phyloP scores from a whole-genome alignment of 2,888 invertebrate species.

The Acleris laterana region DNA sequence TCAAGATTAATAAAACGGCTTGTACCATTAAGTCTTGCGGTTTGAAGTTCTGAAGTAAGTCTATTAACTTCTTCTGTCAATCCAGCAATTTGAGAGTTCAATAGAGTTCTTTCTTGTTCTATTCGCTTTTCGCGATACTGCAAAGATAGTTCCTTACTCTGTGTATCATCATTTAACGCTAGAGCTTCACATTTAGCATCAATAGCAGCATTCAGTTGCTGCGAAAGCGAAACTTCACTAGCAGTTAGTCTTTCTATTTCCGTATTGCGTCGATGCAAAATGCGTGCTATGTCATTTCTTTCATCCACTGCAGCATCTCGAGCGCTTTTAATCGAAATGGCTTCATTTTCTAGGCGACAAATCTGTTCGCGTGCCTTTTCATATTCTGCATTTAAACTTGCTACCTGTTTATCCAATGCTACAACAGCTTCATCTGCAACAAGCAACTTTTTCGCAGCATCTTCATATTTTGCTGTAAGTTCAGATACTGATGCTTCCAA shows the following conservation, averaged over 20 bases:
- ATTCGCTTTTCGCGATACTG: constrained; percentile 93
- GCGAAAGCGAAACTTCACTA: constrained; percentile 88
- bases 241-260: constrained; percentile 90
- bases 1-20: constrained; percentile 87
- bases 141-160: constrained; percentile 90
- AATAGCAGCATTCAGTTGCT: constrained; percentile 90
- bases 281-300: constrained; percentile 88
- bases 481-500: constrained; percentile 83
- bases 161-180: constrained; percentile 91
- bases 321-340: constrained; percentile 87
- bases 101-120: constrained; percentile 91
- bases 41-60: constrained; percentile 90
- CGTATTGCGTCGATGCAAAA: constrained; percentile 88
- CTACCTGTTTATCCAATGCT: constrained; percentile 87
- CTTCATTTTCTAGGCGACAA: constrained; percentile 86
- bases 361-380: constrained; percentile 86
- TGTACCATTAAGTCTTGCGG: constrained; percentile 88
- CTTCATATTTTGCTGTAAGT: constrained; percentile 86
- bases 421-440: constrained; percentile 85
- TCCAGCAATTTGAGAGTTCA: constrained; percentile 91
- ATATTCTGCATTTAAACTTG: constrained; percentile 86
- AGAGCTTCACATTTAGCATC: constrained; percentile 93
- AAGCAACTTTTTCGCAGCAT: constrained; percentile 85
- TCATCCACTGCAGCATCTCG: constrained; percentile 89
- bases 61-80: constrained; percentile 91